Conservation (phyloP, 2,113 vertebrate genomes). For the Eolophus roseicapilla region DNA sequence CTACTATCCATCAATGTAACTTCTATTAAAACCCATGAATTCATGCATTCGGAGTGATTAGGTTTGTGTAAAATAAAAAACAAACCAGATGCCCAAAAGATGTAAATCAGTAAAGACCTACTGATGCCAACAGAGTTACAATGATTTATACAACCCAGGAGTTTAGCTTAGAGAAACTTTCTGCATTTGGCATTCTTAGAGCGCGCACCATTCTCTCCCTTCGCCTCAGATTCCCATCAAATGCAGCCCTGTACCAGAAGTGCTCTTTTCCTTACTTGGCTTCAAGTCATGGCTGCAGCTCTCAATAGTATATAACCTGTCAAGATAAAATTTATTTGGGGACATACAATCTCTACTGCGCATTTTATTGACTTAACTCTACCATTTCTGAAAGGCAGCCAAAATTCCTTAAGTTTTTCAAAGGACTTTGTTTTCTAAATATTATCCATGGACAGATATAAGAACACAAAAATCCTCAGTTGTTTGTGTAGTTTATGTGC, state of each 20-base stretch:
- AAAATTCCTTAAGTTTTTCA: conserved; percentile 70
- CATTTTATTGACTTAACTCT: conserved; percentile 72
- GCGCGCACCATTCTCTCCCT: not conserved
- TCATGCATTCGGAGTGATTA: not conserved
- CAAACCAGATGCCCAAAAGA: not conserved
- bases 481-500: conserved; percentile 53
- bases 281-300: conserved; percentile 16
- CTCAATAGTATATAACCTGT: conserved; percentile 27
- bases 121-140: not conserved
- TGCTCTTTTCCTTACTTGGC: conserved; percentile 46
- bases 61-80: not conserved
- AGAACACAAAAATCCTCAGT: conserved; percentile 23
- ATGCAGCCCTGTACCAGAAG: conserved; percentile 3
- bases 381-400: conserved; percentile 67
- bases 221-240: conserved; percentile 30
- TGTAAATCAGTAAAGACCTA: not conserved
- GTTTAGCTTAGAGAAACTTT: not conserved
- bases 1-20: not conserved
- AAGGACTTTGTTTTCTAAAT: conserved; percentile 70
- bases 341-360: conserved; percentile 67
- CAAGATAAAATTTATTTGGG: conserved; percentile 69
- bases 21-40: not conserved
- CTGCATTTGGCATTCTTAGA: not conserved
- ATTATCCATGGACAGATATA: conserved; percentile 34
- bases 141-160: not conserved